These are phyloP conservation scores for Mus spicilegus DNA, from an alignment of 2,113 vertebrate species.

Conservation along the genomic window DNA sequence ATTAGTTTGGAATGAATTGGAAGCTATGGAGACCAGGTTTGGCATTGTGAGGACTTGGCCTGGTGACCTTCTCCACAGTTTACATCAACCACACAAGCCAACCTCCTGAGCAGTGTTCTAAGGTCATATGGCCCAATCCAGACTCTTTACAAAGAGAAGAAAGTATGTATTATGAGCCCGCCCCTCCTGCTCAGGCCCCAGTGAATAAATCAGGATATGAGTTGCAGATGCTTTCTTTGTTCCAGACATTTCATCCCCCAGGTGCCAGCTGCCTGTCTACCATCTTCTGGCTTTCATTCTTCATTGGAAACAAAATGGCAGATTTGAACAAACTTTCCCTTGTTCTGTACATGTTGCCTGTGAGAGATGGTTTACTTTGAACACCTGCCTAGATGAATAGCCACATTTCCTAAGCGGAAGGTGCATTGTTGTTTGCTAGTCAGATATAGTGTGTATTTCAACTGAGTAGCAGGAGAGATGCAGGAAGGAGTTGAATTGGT, in stretches of 20 bases:
- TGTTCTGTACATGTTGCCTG: neutral
- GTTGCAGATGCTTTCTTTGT: too few relatives aligned
- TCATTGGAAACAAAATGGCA: neutral
- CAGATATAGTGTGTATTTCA: neutral
- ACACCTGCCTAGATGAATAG: neutral
- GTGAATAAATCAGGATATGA: neutral
- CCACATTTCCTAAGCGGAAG: neutral
- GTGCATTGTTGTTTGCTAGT: neutral
- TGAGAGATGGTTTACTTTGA: neutral
- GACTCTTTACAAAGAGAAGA: conserved; percentile 50
- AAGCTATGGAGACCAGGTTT: conserved; percentile 66
- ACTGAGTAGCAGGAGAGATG: neutral
- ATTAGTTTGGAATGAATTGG: conserved; percentile 66
- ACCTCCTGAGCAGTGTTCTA: conserved; percentile 45
- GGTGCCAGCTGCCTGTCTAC: neutral
- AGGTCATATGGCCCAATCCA: conserved; percentile 45
- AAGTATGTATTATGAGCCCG: conserved; percentile 39
- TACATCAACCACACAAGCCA: conserved; percentile 53
- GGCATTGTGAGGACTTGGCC: conserved; percentile 44
- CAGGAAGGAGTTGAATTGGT: neutral
- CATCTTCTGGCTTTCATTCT: neutral
- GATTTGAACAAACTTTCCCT: neutral
- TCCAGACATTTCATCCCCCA: neutral
- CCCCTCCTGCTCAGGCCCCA: neutral
- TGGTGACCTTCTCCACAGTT: conserved; percentile 57